Conservation (phyloP, 2,888 invertebrate species). For the Parochlus steinenii region DNA sequence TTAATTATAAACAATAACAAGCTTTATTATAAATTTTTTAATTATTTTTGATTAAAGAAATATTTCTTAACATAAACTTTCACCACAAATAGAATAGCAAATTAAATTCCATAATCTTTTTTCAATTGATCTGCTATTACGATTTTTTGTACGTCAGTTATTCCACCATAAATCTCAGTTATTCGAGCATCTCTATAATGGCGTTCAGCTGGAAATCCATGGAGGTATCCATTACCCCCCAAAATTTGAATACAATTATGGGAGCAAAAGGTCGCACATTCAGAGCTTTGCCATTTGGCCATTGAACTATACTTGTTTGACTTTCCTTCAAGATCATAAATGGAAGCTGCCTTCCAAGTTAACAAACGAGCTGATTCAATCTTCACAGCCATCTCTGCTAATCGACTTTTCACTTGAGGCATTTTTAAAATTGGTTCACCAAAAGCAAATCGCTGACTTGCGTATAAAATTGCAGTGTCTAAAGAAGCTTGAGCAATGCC, state of each 20-base stretch:
- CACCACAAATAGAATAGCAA: no score
- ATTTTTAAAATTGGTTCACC: constrained; percentile 45
- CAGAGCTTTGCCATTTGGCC: constrained; percentile 58
- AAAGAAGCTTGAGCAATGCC: constrained; percentile 56
- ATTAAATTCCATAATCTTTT: constrained; percentile 40
- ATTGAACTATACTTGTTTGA: constrained; percentile 51
- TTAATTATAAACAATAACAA: no score
- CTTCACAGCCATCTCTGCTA: constrained; percentile 51
- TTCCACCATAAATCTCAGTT: constrained; percentile 67
- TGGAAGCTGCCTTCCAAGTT: constrained; percentile 50
- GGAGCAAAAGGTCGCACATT: constrained; percentile 46
- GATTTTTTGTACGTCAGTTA: constrained; percentile 57
- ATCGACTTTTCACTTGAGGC: constrained; percentile 40
- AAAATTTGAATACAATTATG: constrained; percentile 59
- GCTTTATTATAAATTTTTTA: no score
- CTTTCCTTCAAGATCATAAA: constrained; percentile 33
- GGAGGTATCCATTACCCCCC: constrained; percentile 55
- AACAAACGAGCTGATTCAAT: constrained; percentile 50
- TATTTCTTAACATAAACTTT: no score
- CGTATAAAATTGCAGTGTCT: constrained; percentile 54
- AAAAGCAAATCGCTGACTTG: constrained; percentile 47
- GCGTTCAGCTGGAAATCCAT: constrained; percentile 53
- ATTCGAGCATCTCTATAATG: constrained; percentile 62
- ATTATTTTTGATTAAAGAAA: no score
- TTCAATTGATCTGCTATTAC: constrained; percentile 47